These are phyloP conservation scores for Hyalella azteca DNA, from an alignment of 2,888 invertebrate genomes.

Conservation along the genomic window DNA sequence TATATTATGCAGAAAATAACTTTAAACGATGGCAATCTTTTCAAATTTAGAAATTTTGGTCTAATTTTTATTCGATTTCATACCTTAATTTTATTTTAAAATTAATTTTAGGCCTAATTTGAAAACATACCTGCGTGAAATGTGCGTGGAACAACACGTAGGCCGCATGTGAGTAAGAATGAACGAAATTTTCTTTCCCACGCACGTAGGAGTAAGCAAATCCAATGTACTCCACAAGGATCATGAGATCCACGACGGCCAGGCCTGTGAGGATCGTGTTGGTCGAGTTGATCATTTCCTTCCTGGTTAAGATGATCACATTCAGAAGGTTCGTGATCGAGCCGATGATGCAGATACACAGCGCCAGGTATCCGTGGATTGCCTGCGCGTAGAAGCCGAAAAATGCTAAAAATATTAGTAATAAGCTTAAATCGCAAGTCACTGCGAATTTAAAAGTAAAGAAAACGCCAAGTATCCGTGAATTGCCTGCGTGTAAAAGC, in stretches of 20 bases:
- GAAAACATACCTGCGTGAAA: constrained; percentile 72
- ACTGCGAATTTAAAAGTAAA: too few relatives aligned
- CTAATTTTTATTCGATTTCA: too few relatives aligned
- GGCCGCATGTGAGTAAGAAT: constrained; percentile 78
- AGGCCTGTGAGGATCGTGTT: constrained; percentile 88
- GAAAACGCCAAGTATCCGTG: constrained; percentile 90
- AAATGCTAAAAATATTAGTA: too few relatives aligned
- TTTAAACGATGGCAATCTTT: too few relatives aligned
- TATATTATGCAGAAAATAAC: too few relatives aligned
- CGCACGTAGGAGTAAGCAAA: constrained; percentile 80
- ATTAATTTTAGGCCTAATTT: not conserved
- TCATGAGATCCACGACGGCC: constrained; percentile 90
- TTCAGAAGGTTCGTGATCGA: constrained; percentile 90
- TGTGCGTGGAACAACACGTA: constrained; percentile 88
- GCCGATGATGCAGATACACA: constrained; percentile 87
- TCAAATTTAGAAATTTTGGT: too few relatives aligned
- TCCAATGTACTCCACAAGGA: constrained; percentile 89
- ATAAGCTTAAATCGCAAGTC: too few relatives aligned
- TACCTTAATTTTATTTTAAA: too few relatives aligned
- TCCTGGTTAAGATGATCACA: constrained; percentile 84
- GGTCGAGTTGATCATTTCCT: constrained; percentile 90
- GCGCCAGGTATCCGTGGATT: constrained; percentile 83
- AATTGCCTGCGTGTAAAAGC: constrained; percentile 61
- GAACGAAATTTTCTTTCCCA: constrained; percentile 45
- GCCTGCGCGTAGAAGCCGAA: constrained; percentile 38